Base-by-base conservation (phyloP, 2,113 vertebrate genomes). In the Galemys pyrenaicus region DNA sequence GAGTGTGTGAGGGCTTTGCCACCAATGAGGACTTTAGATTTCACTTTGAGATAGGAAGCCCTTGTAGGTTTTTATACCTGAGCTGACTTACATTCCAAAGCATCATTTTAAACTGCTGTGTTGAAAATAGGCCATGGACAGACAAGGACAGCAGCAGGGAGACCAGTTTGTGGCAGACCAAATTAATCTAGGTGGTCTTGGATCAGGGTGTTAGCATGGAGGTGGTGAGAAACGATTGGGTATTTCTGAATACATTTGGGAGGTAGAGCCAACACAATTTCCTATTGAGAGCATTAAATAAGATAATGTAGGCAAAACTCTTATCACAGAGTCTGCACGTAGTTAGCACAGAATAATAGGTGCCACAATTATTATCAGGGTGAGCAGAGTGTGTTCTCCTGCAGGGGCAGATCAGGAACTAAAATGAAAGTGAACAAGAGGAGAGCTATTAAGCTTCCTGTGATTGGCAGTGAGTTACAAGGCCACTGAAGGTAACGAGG, bases 101-200 rank as follows among this genome's bases (percentile, higher is more conserved):
- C 28, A 70, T 65, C 73, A 56, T 2, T 80, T 95, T 84, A 51
- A 46, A 49, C 49, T 75, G 84, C 71, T 46, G 51, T 60, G 90
- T 49, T 87, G 71, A 83, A 93, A 94, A 89, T 30, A 94, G 85
- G 80, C 46, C 83, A 51, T 5, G n/a, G 93, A 26, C 87, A 83
- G 62, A 62, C 20, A 49, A 64, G 79, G 46, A 10, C 37, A 81
- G 44, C 37, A 46, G 24, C 20, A 5, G 68, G 51, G 41, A 70
- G 39, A 28, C 46, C 74, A 17, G 79, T 11, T 13, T 24, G 71
- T 37, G 46, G 19, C 32, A n/a, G 2, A 20, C 58, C 26, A 46
- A n/a, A 74, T n/a, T 11, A 6, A 93, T 9, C 44, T 74, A 39
- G 44, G 39, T 49, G 79, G 2, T 15, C 60, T 58, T 19, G 71